These are phyloP conservation scores for Scaptomyza flava DNA, from an alignment of 2,888 invertebrate genomes.

Conservation along the genomic window DNA sequence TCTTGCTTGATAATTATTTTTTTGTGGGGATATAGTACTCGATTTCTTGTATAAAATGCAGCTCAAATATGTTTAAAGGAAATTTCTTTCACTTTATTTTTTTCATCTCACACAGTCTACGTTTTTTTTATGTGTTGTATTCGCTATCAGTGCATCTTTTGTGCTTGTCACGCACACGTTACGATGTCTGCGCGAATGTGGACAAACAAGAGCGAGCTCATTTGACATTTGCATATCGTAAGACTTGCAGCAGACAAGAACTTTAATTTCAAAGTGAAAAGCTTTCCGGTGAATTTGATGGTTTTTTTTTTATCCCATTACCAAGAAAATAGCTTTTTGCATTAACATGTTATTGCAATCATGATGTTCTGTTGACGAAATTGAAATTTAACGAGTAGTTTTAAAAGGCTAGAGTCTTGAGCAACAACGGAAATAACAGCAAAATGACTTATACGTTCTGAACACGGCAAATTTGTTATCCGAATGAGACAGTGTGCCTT, in stretches of 20 bases:
- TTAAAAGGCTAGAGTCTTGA: too few species aligned
- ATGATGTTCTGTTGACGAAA: constrained; percentile 24
- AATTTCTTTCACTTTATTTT: constrained; percentile 15
- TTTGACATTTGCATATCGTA: constrained; percentile 47
- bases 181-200: constrained; percentile 45
- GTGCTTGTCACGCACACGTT: constrained; percentile 59
- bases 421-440: not conserved
- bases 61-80: constrained; percentile 13
- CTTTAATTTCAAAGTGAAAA: constrained; percentile 18
- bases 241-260: constrained; percentile 3
- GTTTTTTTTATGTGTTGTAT: constrained; percentile 3
- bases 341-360: constrained; percentile 13
- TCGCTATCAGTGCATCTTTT: constrained; percentile 35
- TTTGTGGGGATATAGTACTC: constrained; percentile 14
- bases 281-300: not conserved
- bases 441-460: not conserved
- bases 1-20: constrained; percentile 27
- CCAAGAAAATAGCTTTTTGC: not conserved
- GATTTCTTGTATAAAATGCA: constrained; percentile 25
- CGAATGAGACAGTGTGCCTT: constrained; percentile 1
- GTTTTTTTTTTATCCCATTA: not conserved
- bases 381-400: constrained; percentile 1
- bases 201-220: constrained; percentile 26
- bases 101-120: not conserved
- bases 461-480: not conserved